Base-by-base conservation (phyloP, 2,797 vertebrate genomes). In the Cynodonichthys magdalenae region DNA sequence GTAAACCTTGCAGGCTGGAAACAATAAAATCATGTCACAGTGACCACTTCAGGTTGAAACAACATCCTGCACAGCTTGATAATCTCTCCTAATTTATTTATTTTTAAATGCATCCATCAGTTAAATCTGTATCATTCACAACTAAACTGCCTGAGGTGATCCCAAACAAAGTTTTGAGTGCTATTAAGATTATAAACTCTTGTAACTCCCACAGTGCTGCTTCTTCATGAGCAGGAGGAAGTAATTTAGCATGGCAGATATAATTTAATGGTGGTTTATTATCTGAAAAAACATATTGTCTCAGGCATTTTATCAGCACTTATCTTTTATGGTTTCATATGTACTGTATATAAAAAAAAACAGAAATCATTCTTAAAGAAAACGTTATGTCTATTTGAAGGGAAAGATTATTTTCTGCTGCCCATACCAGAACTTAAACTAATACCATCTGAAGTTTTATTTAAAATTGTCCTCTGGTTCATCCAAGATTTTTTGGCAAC, bases 121-220 rank as follows among this genome's bases (percentile, higher is more conserved):
- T 70, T 75, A 61, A 85, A 79, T 65, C 70, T 55, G 71, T 56
- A 53, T 69, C 69, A 69, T 76, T 82, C 68, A 66, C 55, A 77
- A 71, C 50, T 44, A 78, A 71, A 58, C 65, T 1, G 15, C 53
- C 36, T 20, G 36, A 76, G 73, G 55, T 42, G 65, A 65, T 79
- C 71, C 74, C 74, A 78, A 77, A 71, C 69, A 74, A 52, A 66
- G 53, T 68, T 69, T 69, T 69, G 58, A 66, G 59, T 60, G 59
- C 63, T 75, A 71, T 80, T 68, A 74, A 59, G 51, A 29, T 63
- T 55, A 62, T 60, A 57, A 67, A 74, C 63, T 64, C 49, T 50
- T 69, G 48, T 59, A 51, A 75, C 73, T 71, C 51, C 70, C 61
- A 55, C 60, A 71, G 42, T 66, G 53, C 66, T 63, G 63, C 1